A percentile compares a stretch with the other conserved stretches of the same genome.
phyloP scores from a whole-genome alignment of 1,140 invertebrate species.

The Amyelois transitella region DNA sequence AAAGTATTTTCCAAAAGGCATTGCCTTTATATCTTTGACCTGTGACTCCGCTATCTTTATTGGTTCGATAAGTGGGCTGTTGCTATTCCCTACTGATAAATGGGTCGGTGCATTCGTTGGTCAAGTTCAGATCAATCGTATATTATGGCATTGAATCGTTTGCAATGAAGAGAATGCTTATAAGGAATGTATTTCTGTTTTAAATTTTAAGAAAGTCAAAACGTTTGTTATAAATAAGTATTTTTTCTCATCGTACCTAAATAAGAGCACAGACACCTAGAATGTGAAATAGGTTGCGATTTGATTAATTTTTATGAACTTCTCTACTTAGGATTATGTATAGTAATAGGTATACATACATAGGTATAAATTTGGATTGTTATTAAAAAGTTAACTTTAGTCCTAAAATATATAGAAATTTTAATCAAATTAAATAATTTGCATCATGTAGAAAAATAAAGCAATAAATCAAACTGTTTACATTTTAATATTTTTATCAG shows the following conservation, averaged over 20 bases:
- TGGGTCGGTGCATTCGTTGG: conserved; percentile 58
- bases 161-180: too few species aligned
- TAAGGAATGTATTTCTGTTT: too few species aligned
- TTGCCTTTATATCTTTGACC: conserved; percentile 55
- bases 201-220: too few species aligned
- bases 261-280: too few species aligned
- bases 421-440: conserved; percentile 28
- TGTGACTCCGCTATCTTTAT: conserved; percentile 34
- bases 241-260: too few species aligned
- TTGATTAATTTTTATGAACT: too few species aligned
- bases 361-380: too few species aligned
- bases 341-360: too few species aligned
- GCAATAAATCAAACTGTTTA: background rate
- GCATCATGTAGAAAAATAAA: conserved; percentile 7
- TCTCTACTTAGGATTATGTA: too few species aligned
- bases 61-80: conserved; percentile 35
- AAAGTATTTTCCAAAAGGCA: conserved; percentile 53
- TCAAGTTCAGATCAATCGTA: conserved; percentile 53
- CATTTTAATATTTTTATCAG: conserved; percentile 7
- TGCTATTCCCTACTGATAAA: conserved; percentile 38
- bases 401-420: conserved; percentile 20
- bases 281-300: too few species aligned
- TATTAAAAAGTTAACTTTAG: background rate
- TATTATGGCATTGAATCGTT: background rate
- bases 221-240: too few species aligned